Conservation (phyloP, 2,797 vertebrate species). For the Macropodus opercularis region DNA sequence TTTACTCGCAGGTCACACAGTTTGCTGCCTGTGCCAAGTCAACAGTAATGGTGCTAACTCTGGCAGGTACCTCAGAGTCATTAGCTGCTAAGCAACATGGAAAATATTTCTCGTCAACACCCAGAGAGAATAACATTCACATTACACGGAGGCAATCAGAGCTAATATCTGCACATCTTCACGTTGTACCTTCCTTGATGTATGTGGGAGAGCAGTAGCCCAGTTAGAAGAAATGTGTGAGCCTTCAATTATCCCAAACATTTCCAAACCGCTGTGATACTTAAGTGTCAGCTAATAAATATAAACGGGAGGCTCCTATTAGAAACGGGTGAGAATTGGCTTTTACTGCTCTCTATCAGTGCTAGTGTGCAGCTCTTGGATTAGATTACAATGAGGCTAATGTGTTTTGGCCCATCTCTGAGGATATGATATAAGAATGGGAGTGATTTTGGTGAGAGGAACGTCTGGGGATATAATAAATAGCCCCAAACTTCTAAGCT, state of each 20-base stretch:
- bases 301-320: slow-evolving; percentile 36
- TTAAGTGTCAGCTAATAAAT: slow-evolving; percentile 51
- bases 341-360: slow-evolving; percentile 45
- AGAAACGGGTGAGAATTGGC: slow-evolving; percentile 26
- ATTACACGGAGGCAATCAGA: slow-evolving; percentile 29
- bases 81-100: slow-evolving; percentile 49
- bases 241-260: slow-evolving; percentile 40
- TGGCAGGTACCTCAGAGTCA: slow-evolving; percentile 21
- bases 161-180: slow-evolving; percentile 36
- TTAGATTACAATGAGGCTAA: slow-evolving; percentile 49
- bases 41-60: slow-evolving; percentile 10
- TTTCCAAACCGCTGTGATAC: slow-evolving; percentile 48
- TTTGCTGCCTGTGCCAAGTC: slow-evolving; percentile 1
- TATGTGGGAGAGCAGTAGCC: slow-evolving; percentile 40
- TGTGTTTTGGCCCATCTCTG: slow-evolving; percentile 53
- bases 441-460: slow-evolving; percentile 56
- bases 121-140: slow-evolving; percentile 18
- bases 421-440: slow-evolving; percentile 36
- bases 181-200: slow-evolving; percentile 19
- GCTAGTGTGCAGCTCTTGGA: slow-evolving; percentile 44
- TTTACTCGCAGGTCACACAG: neutral
- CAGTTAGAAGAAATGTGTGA: slow-evolving; percentile 44
- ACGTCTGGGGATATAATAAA: slow-evolving; percentile 56
- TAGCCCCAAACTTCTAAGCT: slow-evolving; percentile 49
- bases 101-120: slow-evolving; percentile 43